Evolutionary conservation across 2,888 invertebrate genomes (phyloP).

Genomic region (Tolmerus cingulatus): DNA sequence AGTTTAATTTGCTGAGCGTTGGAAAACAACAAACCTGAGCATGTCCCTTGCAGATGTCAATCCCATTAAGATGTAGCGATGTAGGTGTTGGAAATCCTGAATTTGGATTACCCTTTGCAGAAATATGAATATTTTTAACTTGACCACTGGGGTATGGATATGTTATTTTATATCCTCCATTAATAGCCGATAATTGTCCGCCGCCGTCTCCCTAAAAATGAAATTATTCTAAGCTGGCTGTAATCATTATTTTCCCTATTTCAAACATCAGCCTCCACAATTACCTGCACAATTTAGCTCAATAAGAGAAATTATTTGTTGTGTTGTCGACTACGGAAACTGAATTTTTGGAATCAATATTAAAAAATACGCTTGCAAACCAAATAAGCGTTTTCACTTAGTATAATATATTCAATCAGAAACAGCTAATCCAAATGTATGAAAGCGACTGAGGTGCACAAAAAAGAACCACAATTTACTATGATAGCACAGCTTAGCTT

Average conservation of each 20-base stretch:
- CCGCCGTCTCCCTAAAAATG: not conserved
- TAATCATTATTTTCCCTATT: not conserved
- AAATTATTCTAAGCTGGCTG: not conserved
- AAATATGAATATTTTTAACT: conserved; percentile 26
- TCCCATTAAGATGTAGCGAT: conserved; percentile 40
- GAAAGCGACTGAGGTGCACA: no score
- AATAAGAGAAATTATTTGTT: not conserved
- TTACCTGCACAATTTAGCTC: not conserved
- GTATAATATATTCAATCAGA: no score
- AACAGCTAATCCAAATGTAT: no score
- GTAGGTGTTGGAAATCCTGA: conserved; percentile 42
- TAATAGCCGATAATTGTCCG: not conserved
- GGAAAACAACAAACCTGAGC: not conserved
- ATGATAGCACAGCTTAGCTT: no score
- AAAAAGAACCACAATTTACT: no score
- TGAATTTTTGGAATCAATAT: no score
- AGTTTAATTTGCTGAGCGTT: not conserved
- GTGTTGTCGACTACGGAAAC: no score
- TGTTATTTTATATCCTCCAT: conserved; percentile 37
- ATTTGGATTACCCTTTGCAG: conserved; percentile 43
- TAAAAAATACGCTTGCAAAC: no score
- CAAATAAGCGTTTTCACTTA: no score
- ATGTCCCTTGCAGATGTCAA: conserved; percentile 36
- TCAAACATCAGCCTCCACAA: not conserved
- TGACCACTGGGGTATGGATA: conserved; percentile 11